A percentile compares a stretch with the other conserved stretches of the same genome.
phyloP scores from a whole-genome alignment of 2,113 vertebrate species.

The Opisthocomus hoazin region DNA sequence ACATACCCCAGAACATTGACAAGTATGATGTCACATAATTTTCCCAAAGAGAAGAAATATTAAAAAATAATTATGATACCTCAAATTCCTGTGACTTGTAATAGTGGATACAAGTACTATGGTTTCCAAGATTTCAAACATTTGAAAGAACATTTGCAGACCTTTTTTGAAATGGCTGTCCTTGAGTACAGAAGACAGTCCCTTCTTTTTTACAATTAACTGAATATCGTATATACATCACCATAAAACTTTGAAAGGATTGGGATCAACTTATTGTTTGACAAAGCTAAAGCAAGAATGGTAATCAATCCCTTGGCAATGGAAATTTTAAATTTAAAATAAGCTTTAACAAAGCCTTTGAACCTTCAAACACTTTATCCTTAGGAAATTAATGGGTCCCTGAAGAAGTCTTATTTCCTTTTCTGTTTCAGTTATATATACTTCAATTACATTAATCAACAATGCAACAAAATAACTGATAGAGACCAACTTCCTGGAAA shows the following conservation, averaged over 20 bases:
- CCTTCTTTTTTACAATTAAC: constrained; percentile 29
- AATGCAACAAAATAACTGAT: constrained; percentile 60
- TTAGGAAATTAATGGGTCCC: constrained; percentile 84
- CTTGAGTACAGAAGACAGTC: constrained; percentile 56
- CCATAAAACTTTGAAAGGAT: constrained; percentile 69
- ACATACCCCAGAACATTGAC: not conserved
- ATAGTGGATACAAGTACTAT: not conserved
- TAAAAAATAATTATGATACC: not conserved
- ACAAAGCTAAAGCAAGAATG: constrained; percentile 75
- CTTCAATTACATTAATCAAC: constrained; percentile 77
- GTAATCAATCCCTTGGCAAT: constrained; percentile 77
- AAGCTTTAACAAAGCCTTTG: constrained; percentile 80
- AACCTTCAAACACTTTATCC: constrained; percentile 78
- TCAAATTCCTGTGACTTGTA: not conserved
- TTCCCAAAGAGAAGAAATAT: not conserved
- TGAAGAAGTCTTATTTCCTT: constrained; percentile 75
- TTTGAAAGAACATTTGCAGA: not conserved
- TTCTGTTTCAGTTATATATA: constrained; percentile 69
- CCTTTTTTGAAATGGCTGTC: constrained; percentile 41
- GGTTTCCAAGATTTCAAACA: constrained; percentile 23
- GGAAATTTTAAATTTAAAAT: constrained; percentile 83
- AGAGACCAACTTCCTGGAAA: constrained; percentile 25
- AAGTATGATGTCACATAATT: not conserved
- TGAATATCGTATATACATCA: constrained; percentile 42
- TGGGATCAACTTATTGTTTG: constrained; percentile 68